A percentile compares a stretch with the other conserved stretches of the same genome.
Evolutionary conservation across 2,113 vertebrate genomes (phyloP).

Genomic region (Mustela lutreola): DNA sequence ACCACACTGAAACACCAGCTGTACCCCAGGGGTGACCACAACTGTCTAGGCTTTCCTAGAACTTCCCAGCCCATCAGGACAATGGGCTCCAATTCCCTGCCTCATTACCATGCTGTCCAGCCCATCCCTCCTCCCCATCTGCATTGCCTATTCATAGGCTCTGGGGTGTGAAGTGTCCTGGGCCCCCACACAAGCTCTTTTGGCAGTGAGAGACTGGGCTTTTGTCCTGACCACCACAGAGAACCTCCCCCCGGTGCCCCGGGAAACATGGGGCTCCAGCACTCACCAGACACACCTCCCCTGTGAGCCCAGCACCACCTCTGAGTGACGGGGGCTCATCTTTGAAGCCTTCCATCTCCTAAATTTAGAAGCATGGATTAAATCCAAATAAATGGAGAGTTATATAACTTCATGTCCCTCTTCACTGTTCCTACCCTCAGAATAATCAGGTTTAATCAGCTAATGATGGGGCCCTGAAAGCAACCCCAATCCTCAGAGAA

Average conservation of each 20-base stretch:
- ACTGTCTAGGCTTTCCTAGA: conserved; percentile 4
- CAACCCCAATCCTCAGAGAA: conserved; percentile 66
- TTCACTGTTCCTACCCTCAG: conserved; percentile 65
- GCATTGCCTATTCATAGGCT: not conserved
- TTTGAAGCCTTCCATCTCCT: conserved; percentile 74
- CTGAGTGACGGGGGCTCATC: not conserved
- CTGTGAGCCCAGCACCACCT: not conserved
- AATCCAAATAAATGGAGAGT: conserved; percentile 75
- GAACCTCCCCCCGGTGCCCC: accelerated
- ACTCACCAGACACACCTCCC: not conserved
- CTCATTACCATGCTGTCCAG: not conserved
- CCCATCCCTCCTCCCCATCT: accelerated
- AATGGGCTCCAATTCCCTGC: not conserved
- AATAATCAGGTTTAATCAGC: conserved; percentile 86
- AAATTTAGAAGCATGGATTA: conserved; percentile 79
- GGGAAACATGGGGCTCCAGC: not conserved
- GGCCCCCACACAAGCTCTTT: not conserved
- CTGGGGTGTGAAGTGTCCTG: not conserved
- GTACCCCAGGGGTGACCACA: not conserved
- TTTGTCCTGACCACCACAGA: not conserved
- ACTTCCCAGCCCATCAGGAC: not conserved
- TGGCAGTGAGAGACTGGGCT: not conserved
- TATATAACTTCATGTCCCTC: conserved; percentile 78
- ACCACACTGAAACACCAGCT: not conserved
- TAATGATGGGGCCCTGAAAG: conserved; percentile 50